Conservation (phyloP, 2,797 vertebrate genomes). For the Gadopsis marmoratus region DNA sequence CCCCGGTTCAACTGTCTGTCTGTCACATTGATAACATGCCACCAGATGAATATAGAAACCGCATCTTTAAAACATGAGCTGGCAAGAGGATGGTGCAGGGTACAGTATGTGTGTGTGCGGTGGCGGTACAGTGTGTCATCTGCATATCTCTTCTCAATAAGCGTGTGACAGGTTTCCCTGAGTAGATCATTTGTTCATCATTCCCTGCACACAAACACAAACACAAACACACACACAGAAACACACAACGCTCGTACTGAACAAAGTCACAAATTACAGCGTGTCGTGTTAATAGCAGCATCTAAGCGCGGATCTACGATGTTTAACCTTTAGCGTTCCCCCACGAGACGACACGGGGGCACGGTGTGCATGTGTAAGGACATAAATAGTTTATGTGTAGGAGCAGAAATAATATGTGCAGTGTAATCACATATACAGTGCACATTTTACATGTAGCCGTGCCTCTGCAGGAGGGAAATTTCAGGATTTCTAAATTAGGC, state of each 20-base stretch:
- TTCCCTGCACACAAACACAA: constrained; percentile 29
- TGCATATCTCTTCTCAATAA: constrained; percentile 53
- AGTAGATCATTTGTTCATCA: constrained; percentile 52
- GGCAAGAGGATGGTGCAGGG: constrained; percentile 31
- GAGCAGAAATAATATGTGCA: constrained; percentile 26
- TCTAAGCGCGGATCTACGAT: constrained; percentile 46
- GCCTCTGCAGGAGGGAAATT: not conserved
- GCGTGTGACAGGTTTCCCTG: constrained; percentile 43
- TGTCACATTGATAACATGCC: constrained; percentile 75
- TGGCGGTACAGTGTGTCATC: constrained; percentile 42
- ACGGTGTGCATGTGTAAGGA: constrained; percentile 18
- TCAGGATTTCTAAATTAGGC: constrained; percentile 29
- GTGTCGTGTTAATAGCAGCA: constrained; percentile 40
- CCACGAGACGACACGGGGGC: constrained; percentile 45
- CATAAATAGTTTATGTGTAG: constrained; percentile 36
- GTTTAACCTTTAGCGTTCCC: constrained; percentile 69
- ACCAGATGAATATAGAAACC: constrained; percentile 68
- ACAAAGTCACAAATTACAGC: constrained; percentile 46
- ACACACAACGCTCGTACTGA: not conserved
- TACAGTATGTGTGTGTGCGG: constrained; percentile 14
- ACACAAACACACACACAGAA: constrained; percentile 18
- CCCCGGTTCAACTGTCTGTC: constrained; percentile 69
- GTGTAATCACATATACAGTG: constrained; percentile 10
- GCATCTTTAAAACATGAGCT: constrained; percentile 81
- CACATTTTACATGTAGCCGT: not conserved